Evolutionary conservation across 2,888 invertebrate genomes (phyloP).

Genomic region (Laothoe populi): DNA sequence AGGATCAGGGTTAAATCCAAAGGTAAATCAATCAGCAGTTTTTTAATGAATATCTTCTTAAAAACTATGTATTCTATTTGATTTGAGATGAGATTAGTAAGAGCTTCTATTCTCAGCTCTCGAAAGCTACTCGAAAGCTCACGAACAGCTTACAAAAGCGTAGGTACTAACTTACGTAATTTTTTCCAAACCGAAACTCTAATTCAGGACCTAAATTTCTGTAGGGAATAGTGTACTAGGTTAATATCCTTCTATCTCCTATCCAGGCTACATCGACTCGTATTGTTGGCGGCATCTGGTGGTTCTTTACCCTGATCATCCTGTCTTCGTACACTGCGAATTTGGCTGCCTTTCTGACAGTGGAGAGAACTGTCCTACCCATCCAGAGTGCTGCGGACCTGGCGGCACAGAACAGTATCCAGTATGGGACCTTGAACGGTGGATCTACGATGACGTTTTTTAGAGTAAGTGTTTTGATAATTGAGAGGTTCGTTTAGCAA

Average conservation of each 20-base stretch:
- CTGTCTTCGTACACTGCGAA: constrained; percentile 99
- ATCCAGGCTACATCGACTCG: constrained; percentile 95
- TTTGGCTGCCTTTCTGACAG: constrained; percentile 98
- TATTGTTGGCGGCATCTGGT: constrained; percentile 99
- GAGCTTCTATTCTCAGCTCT: no score
- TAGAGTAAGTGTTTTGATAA: constrained; percentile 84
- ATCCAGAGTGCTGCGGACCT: constrained; percentile 98
- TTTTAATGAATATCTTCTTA: no score
- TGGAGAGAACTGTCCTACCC: constrained; percentile 97
- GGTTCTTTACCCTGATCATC: constrained; percentile 99
- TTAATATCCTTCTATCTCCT: neutral
- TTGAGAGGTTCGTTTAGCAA: no score
- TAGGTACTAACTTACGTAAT: no score
- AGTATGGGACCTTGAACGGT: constrained; percentile 96
- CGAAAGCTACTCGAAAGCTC: no score
- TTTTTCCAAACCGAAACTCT: no score
- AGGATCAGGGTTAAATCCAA: constrained; percentile 96
- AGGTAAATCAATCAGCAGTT: constrained; percentile 87
- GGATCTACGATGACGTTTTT: constrained; percentile 99
- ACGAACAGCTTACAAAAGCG: no score
- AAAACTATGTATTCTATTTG: no score
- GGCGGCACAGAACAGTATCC: constrained; percentile 95
- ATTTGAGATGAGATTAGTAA: no score
- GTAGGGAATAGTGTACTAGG: no score
- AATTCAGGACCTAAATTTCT: no score